Percentiles rank a stretch among this genome's conserved stretches.
These are phyloP conservation scores for Anhinga anhinga DNA, from an alignment of 2,113 vertebrate species.

Conservation along the genomic window DNA sequence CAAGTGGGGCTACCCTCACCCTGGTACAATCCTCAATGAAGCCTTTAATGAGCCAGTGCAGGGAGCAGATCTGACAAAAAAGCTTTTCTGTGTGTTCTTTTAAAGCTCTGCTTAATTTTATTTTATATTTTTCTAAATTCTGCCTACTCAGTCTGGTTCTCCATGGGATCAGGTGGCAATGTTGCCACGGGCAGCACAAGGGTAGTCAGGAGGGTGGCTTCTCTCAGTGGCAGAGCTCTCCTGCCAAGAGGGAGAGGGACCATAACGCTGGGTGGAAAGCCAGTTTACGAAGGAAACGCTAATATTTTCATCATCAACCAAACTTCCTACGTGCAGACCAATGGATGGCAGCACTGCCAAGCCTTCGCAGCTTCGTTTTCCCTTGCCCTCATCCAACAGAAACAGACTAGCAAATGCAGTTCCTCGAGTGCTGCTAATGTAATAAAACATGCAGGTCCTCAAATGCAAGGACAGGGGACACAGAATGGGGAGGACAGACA, in stretches of 20 bases:
- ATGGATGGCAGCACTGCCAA: background rate
- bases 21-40: background rate
- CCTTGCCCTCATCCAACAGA: background rate
- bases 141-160: background rate
- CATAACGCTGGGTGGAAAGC: accelerated
- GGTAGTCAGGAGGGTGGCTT: background rate
- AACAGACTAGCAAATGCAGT: background rate
- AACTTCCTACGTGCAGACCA: background rate
- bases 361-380: background rate
- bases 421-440: background rate
- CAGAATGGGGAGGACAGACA: background rate
- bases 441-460: background rate
- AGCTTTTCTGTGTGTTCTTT: background rate
- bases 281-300: background rate
- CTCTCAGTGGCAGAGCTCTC: background rate
- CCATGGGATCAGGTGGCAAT: background rate
- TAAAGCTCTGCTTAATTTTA: background rate
- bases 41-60: background rate
- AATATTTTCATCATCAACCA: background rate
- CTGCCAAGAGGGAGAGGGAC: background rate
- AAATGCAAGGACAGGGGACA: background rate
- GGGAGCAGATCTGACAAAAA: background rate
- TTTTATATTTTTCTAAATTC: background rate
- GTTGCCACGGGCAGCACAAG: background rate
- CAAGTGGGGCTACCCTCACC: background rate